A percentile compares a stretch with the other conserved stretches of the same genome.
Evolutionary conservation across 2,888 invertebrate species (phyloP).

Genomic region (Seira ritae): DNA sequence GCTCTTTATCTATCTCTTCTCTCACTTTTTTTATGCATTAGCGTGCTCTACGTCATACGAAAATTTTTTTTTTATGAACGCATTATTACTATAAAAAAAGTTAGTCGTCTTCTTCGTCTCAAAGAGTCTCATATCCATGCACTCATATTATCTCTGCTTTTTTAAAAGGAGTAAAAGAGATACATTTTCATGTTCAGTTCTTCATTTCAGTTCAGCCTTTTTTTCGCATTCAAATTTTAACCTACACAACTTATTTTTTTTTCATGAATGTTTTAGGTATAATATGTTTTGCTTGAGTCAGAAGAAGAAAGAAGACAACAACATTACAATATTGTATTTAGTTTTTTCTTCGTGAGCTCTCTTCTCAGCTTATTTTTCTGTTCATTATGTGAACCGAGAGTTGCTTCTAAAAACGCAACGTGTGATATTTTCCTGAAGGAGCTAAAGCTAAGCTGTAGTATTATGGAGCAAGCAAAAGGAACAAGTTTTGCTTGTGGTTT

Average conservation of each 20-base stretch:
- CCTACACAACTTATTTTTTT: conserved; percentile 29
- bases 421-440: not conserved
- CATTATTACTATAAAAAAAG: not conserved
- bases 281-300: conserved; percentile 16
- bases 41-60: conserved; percentile 13
- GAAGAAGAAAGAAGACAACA: no score
- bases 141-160: not conserved
- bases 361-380: not conserved
- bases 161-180: conserved; percentile 4
- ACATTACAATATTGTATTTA: not conserved
- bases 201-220: not conserved
- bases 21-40: conserved; percentile 25
- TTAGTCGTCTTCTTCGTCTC: conserved; percentile 1
- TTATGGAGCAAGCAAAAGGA: not conserved
- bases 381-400: not conserved
- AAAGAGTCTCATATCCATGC: not conserved
- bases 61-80: not conserved
- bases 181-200: conserved; percentile 25
- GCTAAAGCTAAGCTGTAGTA: no score
- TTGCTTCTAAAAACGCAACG: not conserved
- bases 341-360: not conserved
- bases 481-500: conserved; percentile 24
- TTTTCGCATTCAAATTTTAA: conserved; percentile 53
- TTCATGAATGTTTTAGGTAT: conserved; percentile 42
- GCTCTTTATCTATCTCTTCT: conserved; percentile 22